Conservation (phyloP, 2,888 invertebrate species). For the Dynastes grantii region DNA sequence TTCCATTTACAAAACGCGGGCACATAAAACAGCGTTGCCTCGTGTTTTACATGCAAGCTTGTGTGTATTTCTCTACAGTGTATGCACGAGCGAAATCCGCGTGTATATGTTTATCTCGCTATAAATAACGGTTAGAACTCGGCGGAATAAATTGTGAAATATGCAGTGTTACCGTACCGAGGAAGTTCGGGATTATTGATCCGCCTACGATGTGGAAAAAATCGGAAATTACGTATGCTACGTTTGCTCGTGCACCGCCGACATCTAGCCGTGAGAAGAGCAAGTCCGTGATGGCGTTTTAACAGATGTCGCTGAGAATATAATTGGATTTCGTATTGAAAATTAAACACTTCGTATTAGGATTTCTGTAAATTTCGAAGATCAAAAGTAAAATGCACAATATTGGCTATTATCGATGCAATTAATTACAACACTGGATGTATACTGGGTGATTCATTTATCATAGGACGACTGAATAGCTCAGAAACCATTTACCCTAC, state of each 20-base stretch:
- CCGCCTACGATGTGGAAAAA: slow-evolving; percentile 27
- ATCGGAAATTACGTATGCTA: slow-evolving; percentile 2
- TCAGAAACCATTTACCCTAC: too few relatives aligned
- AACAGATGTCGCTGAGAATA: neutral
- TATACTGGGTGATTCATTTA: too few relatives aligned
- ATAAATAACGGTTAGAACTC: slow-evolving; percentile 2
- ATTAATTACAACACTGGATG: too few relatives aligned
- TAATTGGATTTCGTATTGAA: neutral
- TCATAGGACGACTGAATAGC: too few relatives aligned
- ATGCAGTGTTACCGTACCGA: slow-evolving; percentile 9
- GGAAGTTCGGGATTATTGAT: slow-evolving; percentile 10
- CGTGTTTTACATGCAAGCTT: too few relatives aligned
- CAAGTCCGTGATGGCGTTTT: neutral
- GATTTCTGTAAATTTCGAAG: too few relatives aligned
- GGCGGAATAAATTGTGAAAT: slow-evolving; percentile 21
- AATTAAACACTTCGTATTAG: too few relatives aligned
- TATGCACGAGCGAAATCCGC: neutral
- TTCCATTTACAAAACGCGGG: too few relatives aligned
- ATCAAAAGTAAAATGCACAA: too few relatives aligned
- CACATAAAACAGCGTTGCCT: too few relatives aligned
- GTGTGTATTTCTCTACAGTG: too few relatives aligned
- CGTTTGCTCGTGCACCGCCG: neutral
- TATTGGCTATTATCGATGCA: too few relatives aligned
- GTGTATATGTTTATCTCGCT: neutral
- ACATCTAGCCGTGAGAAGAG: slow-evolving; percentile 27